phyloP scores from a whole-genome alignment of 2,888 invertebrate species.

The Melanotus villosus region DNA sequence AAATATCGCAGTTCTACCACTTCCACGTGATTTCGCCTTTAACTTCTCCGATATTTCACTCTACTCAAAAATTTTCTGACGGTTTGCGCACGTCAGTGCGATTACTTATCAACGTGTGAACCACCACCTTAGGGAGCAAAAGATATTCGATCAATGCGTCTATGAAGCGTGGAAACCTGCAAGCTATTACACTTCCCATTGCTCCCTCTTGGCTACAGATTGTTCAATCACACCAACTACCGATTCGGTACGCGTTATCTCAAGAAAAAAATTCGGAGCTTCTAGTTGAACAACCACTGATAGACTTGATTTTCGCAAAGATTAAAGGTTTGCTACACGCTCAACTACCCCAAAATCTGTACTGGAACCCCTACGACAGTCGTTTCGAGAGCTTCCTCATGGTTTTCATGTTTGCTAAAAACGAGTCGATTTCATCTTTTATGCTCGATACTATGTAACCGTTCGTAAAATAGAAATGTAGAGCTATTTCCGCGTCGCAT shows the following conservation, averaged over 20 bases:
- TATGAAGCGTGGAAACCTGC: conserved; percentile 12
- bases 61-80: conserved; percentile 29
- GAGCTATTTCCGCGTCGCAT: conserved; percentile 1
- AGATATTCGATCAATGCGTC: conserved; percentile 19
- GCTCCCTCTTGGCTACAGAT: conserved; percentile 5
- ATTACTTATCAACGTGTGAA: conserved; percentile 28
- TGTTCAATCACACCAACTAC: conserved; percentile 22
- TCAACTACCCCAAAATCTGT: conserved; percentile 1
- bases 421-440: neutral
- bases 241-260: conserved; percentile 15
- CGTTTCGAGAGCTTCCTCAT: neutral
- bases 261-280: neutral
- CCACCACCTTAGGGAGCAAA: conserved; percentile 18
- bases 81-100: conserved; percentile 13
- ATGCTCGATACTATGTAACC: neutral
- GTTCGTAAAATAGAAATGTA: neutral
- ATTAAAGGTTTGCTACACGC: conserved; percentile 1
- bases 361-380: neutral
- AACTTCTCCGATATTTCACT: conserved; percentile 26
- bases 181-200: conserved; percentile 13
- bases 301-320: neutral
- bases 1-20: conserved; percentile 29
- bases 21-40: conserved; percentile 26
- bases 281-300: conserved; percentile 8
- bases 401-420: neutral